Evolutionary conservation across 2,888 invertebrate genomes (phyloP), one percentile per base, ranked within the genome.

Genomic region (Rosalia funebris): DNA sequence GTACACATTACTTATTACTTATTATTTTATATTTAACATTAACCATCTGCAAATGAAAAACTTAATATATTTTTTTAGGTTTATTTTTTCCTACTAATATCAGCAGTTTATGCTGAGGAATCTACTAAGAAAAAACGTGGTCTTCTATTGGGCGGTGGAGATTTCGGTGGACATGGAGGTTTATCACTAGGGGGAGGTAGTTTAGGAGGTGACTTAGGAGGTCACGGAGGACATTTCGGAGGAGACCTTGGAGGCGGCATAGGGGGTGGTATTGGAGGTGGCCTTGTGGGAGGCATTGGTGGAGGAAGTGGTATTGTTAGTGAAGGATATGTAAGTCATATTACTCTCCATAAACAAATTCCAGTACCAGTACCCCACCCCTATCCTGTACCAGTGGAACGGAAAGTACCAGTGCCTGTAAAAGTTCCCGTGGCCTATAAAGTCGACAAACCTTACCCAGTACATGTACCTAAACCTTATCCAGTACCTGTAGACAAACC

Each of bases 271-370:
- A 25, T 41, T 25, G 65, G 64, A 17, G 57, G 61, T 1, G 50
- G 57, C 17, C 14, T 52, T 9, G 65, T 64, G 7, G 57, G 59
- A 1, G 62, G 62, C 1, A 50, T 47, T 1, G 54, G 53, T 20
- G 64, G 67, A 1, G 53, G 53, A 1, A 12, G 37, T 5, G 62
- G 72, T 14, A 55, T 46, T 4, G 66, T 37, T 7, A 69, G 67
- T 11, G 80, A 83, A 37, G 84, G 84, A 11, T 67, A 68, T 41
- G 64, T 77, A 76, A 83, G 82, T 63, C 84, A 88, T 66, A 83
- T 88, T 77, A 89, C 89, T 44, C 82, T 89, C 45, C 84, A 87
- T 64, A 89, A 88, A 78, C 86, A 86, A 68, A 84, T 87, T 44
- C 85, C 83, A 31, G 82, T 85, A 65, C 87, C 82, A 31, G 82